Evolutionary conservation across 2,888 invertebrate species (phyloP).

Genomic region (Resseliella maxima): DNA sequence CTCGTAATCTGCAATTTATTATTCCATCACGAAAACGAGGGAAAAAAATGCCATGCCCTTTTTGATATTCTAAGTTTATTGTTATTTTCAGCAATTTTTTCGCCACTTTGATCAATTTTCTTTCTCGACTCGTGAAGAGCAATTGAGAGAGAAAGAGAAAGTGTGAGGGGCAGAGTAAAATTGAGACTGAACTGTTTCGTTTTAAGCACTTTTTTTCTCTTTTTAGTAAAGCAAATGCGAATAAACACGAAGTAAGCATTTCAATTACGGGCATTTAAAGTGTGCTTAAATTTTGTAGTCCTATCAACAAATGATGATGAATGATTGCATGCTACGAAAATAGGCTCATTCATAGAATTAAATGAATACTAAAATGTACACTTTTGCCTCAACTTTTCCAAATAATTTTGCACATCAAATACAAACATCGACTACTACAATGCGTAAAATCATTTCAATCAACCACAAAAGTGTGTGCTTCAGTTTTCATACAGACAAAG

Average conservation of each 20-base stretch:
- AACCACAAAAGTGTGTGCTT: background rate
- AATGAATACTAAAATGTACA: background rate
- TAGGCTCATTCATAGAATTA: constrained; percentile 9
- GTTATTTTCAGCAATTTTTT: constrained; percentile 38
- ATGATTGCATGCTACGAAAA: background rate
- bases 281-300: constrained; percentile 30
- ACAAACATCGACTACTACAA: no score
- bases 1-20: constrained; percentile 46
- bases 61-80: constrained; percentile 9
- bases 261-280: constrained; percentile 36
- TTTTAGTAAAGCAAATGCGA: background rate
- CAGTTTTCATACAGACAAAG: background rate
- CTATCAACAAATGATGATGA: constrained; percentile 44
- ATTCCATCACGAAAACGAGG: background rate
- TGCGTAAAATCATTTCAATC: background rate
- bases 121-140: no score
- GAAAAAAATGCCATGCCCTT: constrained; percentile 15
- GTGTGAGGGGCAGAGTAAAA: background rate
- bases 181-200: background rate
- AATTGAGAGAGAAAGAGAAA: no score
- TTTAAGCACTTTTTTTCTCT: background rate
- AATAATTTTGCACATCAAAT: background rate
- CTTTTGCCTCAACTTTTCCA: background rate
- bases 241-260: constrained; percentile 38
- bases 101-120: background rate